Conservation (phyloP, 2,113 vertebrate species). For the Laticauda colubrina region DNA sequence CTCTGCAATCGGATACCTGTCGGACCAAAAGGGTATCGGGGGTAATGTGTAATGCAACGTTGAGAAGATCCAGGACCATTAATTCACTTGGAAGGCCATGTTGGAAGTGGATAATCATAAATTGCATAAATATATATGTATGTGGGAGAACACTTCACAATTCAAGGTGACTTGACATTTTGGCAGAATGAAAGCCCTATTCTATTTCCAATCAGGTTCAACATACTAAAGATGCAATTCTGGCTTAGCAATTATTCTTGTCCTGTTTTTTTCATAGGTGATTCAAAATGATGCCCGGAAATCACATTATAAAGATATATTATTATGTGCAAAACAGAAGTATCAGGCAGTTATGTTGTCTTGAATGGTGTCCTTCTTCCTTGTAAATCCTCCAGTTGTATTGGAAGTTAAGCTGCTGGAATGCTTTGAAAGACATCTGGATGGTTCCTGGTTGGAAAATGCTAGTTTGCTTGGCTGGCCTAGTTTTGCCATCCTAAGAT, state of each 20-base stretch:
- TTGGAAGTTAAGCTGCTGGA: not conserved
- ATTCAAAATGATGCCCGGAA: not conserved
- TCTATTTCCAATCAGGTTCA: not conserved
- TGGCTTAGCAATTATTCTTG: not conserved
- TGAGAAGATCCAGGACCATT: not conserved
- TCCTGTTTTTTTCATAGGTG: not conserved
- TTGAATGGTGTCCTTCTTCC: not conserved
- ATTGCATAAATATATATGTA: not conserved
- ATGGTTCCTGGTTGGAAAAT: not conserved
- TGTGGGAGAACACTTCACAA: fast-evolving
- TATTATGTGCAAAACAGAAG: not conserved
- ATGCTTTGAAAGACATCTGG: not conserved
- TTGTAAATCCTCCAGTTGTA: not conserved
- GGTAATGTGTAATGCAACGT: not conserved
- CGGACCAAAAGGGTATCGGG: not conserved
- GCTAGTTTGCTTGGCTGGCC: not conserved
- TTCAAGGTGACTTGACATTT: not conserved
- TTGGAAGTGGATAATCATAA: not conserved
- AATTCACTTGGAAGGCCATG: not conserved
- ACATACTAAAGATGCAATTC: not conserved
- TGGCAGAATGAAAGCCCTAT: not conserved
- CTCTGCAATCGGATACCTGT: not conserved
- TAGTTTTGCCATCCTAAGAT: not conserved
- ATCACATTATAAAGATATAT: not conserved
- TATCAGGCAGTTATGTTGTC: fast-evolving